Evolutionary conservation across 1,140 invertebrate species (phyloP), one percentile per base, ranked within the genome.

Genomic region (Cherax quadricarinatus): DNA sequence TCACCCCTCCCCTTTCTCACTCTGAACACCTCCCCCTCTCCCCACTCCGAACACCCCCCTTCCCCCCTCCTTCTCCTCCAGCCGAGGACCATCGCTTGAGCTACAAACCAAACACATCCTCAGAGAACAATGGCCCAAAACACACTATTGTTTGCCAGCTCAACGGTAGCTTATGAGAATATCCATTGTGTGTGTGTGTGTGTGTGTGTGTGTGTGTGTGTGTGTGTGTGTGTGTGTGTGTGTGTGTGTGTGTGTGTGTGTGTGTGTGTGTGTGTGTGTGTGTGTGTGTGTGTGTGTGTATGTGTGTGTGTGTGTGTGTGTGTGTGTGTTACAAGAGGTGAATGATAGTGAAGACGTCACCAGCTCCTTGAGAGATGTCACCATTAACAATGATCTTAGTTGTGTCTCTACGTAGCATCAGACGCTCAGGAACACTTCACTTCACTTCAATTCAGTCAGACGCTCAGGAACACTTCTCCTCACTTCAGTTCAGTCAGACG

Each of bases 161-260:
- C 80, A 82, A 57, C 57, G 49, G 49, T 18, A 57, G 80, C 80
- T 82, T 82, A 82, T 82, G 80, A 82, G 53, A 57, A 57, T 57
- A 57, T 57, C 1, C 4, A 57, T 57, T 57, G 53, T 57, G 53
- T 14, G 53, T 10, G 48, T 53, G 49, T 84, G 82, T 66, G 83
- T 85, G 83, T 85, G 83, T 85, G 83, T 85, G 83, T 85, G 83
- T 85, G 83, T 85, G 83, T 85, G 83, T 85, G 83, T 85, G 83
- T 85, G 83, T 85, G 83, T 84, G 48, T 84, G 82, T 84, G 82
- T 84, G 82, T 84, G 82, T 80, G 78, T 51, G 79, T 81, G 79
- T 81, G 79, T 81, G 79, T 60, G 51, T 62, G 57, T 57, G 82
- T 60, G 51, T 84, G 30, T 86, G 83, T 70, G 83, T 66, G 83